Evolutionary conservation across 1,140 invertebrate genomes (phyloP).

Genomic region (Rhagoletis pomonella): DNA sequence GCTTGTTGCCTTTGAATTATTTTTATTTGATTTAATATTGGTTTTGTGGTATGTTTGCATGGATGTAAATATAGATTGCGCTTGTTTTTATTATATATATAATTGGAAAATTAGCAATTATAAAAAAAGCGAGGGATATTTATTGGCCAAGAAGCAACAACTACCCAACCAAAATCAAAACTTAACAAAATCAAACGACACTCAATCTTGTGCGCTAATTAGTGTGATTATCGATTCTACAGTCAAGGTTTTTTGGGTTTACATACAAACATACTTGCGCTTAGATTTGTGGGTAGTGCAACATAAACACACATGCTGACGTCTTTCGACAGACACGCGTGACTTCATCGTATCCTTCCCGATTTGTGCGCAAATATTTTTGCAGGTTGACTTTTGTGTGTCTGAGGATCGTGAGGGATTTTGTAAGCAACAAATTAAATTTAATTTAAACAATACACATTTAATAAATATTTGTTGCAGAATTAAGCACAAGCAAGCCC

Average conservation of each 20-base stretch:
- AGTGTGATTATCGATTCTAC: not conserved
- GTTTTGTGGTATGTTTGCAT: not conserved
- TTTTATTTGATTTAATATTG: not conserved
- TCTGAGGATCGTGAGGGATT: not conserved
- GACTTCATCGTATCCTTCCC: not conserved
- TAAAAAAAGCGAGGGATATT: too few species aligned
- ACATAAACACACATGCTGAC: not conserved
- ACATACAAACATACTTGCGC: not conserved
- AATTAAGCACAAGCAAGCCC: not conserved
- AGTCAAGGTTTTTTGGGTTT: not conserved
- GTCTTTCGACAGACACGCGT: not conserved
- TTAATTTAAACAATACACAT: not conserved
- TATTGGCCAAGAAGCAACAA: too few species aligned
- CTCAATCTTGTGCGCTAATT: slow-evolving; percentile 14
- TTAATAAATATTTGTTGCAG: slow-evolving; percentile 9
- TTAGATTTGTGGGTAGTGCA: not conserved
- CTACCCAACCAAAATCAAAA: not conserved
- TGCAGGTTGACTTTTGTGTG: not conserved
- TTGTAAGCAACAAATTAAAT: not conserved
- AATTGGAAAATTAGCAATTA: not conserved
- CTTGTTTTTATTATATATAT: not conserved
- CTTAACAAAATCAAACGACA: not conserved
- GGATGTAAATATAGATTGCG: too few species aligned
- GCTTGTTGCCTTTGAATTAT: not conserved
- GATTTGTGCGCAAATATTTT: not conserved